Evolutionary conservation across 2,113 vertebrate species (phyloP).

Genomic region (Marmota flaviventris): DNA sequence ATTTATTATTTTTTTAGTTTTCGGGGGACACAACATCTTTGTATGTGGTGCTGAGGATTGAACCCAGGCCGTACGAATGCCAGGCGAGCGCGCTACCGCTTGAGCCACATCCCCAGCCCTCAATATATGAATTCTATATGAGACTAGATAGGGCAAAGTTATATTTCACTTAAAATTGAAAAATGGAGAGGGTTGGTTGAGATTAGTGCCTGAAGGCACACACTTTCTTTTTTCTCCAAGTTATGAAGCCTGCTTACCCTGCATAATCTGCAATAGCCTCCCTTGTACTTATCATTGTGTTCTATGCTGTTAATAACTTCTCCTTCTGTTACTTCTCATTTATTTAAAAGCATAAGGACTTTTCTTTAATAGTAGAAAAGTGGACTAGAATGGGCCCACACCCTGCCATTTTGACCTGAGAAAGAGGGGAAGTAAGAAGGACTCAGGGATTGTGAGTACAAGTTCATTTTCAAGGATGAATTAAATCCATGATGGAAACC

Average conservation of each 20-base stretch:
- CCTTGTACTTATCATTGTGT: neutral
- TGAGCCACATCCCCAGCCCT: no score
- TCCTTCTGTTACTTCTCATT: constrained; percentile 17
- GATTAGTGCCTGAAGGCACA: neutral
- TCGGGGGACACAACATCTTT: no score
- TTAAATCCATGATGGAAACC: constrained; percentile 13
- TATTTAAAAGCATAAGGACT: neutral
- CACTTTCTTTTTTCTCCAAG: neutral
- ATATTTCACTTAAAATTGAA: neutral
- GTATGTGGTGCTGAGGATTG: no score
- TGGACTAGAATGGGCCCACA: neutral
- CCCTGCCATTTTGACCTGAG: constrained; percentile 17
- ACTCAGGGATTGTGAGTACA: neutral
- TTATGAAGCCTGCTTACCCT: neutral
- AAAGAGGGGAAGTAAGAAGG: neutral
- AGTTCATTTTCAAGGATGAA: neutral
- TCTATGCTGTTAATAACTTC: neutral
- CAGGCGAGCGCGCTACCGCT: no score
- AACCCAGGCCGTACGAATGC: no score
- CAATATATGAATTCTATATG: neutral
- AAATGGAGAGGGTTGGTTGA: neutral
- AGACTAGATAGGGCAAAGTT: neutral
- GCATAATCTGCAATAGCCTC: neutral
- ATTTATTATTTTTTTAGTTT: no score
- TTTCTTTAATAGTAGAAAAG: constrained; percentile 27